Evolutionary conservation across 2,797 vertebrate species (phyloP), one percentile per base, ranked within the genome.

Genomic region (Aselliscus stoliczkanus): DNA sequence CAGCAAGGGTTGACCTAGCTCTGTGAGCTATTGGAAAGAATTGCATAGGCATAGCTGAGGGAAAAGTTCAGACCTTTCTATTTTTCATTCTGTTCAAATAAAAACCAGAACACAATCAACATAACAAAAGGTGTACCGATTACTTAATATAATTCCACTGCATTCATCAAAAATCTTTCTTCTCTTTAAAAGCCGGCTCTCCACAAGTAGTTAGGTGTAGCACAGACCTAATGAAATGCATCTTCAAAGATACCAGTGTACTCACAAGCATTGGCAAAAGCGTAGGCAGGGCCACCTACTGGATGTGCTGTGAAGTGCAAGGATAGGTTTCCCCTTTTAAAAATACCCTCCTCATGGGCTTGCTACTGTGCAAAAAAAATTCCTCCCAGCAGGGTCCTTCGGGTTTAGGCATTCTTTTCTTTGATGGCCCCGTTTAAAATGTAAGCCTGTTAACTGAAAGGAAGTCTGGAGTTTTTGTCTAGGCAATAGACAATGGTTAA

Each of bases 31-130:
- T 4, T 92, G 60, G 21, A 21, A 90, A 96, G 64, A 83, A 92
- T 27, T 65, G 20, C 13, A 17, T 42, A 44, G 52, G 29, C 52
- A n/a, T 29, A 67, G 25, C 64, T 64, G 77, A 97, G 52, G 20
- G 72, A 92, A 42, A 95, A 92, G 91, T 83, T 87, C 79, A 97
- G 90, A 73, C 15, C 60, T 84, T 97, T 88, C 73, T 83, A 90
- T 88, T 95, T 95, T 95, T 90, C 75, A 60, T 70, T 58, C 60
- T 83, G 42, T 93, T 97, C 79, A 88, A 94, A 81, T 93, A 93
- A 94, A 97, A 95, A 93, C 23, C 92, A 77, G 82, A 65, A 87
- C 79, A 84, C 81, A 93, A 95, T 96, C 90, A 95, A 84, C 95
- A 95, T 95, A 96, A 97, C 85, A 97, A 96, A 96, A 90, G 88